Evolutionary conservation across 2,797 vertebrate species (phyloP).

Genomic region (Mormyrus proboscirostris): DNA sequence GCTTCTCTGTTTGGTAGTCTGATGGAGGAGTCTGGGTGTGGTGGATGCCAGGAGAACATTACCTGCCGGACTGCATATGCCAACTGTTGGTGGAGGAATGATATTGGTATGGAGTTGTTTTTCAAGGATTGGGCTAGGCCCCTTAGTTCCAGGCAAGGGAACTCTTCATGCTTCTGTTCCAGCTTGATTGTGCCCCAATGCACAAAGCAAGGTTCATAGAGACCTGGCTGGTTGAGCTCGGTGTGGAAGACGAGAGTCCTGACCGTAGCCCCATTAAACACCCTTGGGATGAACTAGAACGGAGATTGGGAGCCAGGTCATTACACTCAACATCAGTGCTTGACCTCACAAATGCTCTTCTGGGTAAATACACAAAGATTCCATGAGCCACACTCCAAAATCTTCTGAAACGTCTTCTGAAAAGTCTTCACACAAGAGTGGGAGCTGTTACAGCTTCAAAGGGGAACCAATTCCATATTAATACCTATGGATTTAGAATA

Average conservation of each 20-base stretch:
- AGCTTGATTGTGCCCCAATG: background rate
- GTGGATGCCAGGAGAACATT: background rate
- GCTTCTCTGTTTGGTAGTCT: background rate
- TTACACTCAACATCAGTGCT: background rate
- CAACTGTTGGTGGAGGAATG: background rate
- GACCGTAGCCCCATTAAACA: background rate
- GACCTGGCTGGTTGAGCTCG: background rate
- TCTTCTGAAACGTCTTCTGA: background rate
- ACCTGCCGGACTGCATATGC: background rate
- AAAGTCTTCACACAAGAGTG: background rate
- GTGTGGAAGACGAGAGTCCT: background rate
- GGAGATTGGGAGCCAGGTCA: background rate
- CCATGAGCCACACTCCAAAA: background rate
- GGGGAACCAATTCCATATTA: background rate
- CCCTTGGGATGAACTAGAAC: background rate
- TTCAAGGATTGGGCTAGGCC: background rate
- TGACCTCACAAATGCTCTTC: background rate
- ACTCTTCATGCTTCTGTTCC: background rate
- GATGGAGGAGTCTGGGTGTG: background rate
- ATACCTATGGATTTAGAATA: background rate
- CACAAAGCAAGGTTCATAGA: background rate
- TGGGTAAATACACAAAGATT: background rate
- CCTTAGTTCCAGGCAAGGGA: background rate
- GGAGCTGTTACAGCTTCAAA: background rate
- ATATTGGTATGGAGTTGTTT: background rate